Conservation (phyloP, 2,113 vertebrate genomes). For the Chionodraco myersi region DNA sequence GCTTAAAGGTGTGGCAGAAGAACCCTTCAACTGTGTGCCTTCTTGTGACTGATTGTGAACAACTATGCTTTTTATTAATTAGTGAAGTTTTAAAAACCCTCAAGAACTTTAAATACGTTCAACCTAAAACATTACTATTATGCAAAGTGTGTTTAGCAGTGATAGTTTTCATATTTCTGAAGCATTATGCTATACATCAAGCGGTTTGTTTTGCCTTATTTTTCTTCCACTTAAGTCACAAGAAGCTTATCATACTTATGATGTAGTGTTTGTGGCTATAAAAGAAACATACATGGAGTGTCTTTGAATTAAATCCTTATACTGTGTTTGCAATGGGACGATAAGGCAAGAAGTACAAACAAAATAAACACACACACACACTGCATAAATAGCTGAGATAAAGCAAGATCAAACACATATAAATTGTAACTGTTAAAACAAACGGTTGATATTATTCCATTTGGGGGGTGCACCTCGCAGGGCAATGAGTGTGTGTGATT, state of each 20-base stretch:
- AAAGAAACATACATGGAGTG: conserved; percentile 4
- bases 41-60: conserved; percentile 5
- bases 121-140: too few species aligned
- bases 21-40: neutral
- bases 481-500: conserved; percentile 10
- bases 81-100: neutral
- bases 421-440: neutral
- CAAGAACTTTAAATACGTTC: neutral
- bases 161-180: neutral
- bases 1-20: neutral
- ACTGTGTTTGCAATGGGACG: conserved; percentile 1
- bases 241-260: neutral
- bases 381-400: neutral
- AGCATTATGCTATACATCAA: neutral
- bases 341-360: neutral
- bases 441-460: conserved; percentile 36
- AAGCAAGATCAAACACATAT: conserved; percentile 25
- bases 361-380: neutral
- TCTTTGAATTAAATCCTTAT: neutral
- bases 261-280: neutral
- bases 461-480: conserved; percentile 9
- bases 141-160: too few species aligned
- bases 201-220: neutral
- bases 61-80: conserved; percentile 12
- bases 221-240: neutral